Evolutionary conservation across 2,888 invertebrate species (phyloP), one percentile per base, ranked within the genome.

Genomic region (Tenthredo amoena): DNA sequence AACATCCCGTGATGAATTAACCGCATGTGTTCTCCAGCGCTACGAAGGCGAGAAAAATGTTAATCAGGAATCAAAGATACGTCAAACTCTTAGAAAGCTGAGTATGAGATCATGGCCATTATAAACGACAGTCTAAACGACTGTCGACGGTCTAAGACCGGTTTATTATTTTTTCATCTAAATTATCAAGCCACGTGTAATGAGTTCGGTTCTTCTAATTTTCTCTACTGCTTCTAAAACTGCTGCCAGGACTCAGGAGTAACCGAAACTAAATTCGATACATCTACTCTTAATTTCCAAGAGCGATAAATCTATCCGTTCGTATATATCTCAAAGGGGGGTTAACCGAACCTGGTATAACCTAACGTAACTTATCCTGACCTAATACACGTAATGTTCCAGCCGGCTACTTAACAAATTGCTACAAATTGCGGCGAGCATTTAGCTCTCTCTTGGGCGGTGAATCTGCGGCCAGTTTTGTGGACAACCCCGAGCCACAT

Each of bases 361-460:
- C 37, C 81, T 58, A 37, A 62, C 50, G 31, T 47, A 76, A 47
- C 31, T 62, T 81, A 62, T 81, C 40, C 58, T 62, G 81, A 90
- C 88, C 91, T 90, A 93, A 93, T 93, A 92, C 92, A 93, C 91
- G 92, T 93, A 93, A 93, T 93, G 93, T 92, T 93, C 91, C 89
- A 91, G 90, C 90, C 88, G 90, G 91, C 92, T 93, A 93, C 93
- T 93, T 93, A 93, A 93, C 93, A 93, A 93, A 93, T 93, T 93
- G 93, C 93, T 93, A 93, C 93, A 93, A 93, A 93, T 93, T 93
- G 93, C 91, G 91, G 90, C 87, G 88, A 91, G 89, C 92, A 90
- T 92, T 93, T 92, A 92, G 90, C 90, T 89, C 86, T 87, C 40
- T 89, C 86, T 87, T 10, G 86, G 88, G 87, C 88, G 88, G 87